Evolutionary conservation across 2,888 invertebrate genomes (phyloP).

Genomic region (Venusia cambrica): DNA sequence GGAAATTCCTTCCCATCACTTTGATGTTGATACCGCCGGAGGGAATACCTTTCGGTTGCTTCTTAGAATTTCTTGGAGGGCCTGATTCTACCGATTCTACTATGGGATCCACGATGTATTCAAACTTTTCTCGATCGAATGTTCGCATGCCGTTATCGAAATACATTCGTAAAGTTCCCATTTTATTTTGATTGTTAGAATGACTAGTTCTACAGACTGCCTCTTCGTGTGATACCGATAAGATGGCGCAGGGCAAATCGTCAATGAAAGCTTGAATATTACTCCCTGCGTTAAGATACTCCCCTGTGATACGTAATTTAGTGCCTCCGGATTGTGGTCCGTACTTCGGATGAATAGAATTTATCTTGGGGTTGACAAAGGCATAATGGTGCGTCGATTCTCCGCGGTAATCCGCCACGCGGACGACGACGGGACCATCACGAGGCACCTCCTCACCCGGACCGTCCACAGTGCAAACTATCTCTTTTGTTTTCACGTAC

Average conservation of each 20-base stretch:
- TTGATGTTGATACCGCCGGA: slow-evolving; percentile 95
- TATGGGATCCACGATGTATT: slow-evolving; percentile 94
- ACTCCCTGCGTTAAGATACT: slow-evolving; percentile 97
- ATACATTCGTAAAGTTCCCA: slow-evolving; percentile 89
- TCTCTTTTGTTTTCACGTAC: slow-evolving; percentile 94
- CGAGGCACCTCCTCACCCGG: slow-evolving; percentile 89
- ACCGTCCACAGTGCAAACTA: slow-evolving; percentile 95
- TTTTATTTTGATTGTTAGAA: slow-evolving; percentile 83
- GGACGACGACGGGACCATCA: slow-evolving; percentile 94
- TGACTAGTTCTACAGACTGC: slow-evolving; percentile 92
- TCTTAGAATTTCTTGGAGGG: no score
- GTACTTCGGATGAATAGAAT: slow-evolving; percentile 90
- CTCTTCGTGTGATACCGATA: slow-evolving; percentile 88
- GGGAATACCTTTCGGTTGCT: slow-evolving; percentile 93
- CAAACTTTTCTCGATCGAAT: slow-evolving; percentile 89
- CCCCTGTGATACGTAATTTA: slow-evolving; percentile 92
- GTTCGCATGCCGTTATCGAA: slow-evolving; percentile 91
- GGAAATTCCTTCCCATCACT: slow-evolving; percentile 93
- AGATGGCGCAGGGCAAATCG: slow-evolving; percentile 91
- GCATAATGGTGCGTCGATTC: slow-evolving; percentile 92
- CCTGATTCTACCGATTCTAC: slow-evolving; percentile 93
- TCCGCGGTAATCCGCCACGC: slow-evolving; percentile 94
- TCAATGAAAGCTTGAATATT: slow-evolving; percentile 94
- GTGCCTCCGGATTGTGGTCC: slow-evolving; percentile 98
- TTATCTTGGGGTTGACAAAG: slow-evolving; percentile 94